A percentile compares a stretch with the other conserved stretches of the same genome.
Conservation (phyloP, 2,888 invertebrate species). For the Phrixothrix hirtus region DNA sequence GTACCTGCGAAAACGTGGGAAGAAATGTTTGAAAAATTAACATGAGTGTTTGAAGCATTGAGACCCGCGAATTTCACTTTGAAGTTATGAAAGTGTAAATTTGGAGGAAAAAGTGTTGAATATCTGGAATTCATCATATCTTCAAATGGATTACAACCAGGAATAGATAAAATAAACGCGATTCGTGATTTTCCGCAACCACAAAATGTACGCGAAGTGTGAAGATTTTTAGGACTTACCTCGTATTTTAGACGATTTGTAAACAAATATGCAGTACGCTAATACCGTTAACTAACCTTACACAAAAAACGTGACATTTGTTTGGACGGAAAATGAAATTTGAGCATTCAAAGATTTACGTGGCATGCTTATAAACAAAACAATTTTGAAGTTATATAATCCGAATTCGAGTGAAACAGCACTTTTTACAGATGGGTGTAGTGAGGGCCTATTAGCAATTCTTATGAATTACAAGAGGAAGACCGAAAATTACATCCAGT, state of each 20-base stretch:
- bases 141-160: conserved; percentile 10
- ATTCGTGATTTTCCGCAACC: conserved; percentile 13
- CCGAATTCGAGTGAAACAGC: conserved; percentile 25
- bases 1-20: conserved; percentile 35
- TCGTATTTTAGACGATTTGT: conserved; percentile 15
- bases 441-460: conserved; percentile 32
- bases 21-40: conserved; percentile 36
- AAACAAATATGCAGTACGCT: neutral
- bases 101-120: conserved; percentile 34
- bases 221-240: conserved; percentile 12
- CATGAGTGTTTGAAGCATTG: conserved; percentile 33
- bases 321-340: conserved; percentile 5
- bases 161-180: conserved; percentile 32
- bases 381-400: conserved; percentile 32
- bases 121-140: conserved; percentile 40
- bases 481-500: conserved; percentile 32
- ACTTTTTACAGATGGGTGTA: conserved; percentile 33
- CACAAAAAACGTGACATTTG: conserved; percentile 2
- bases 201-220: conserved; percentile 3
- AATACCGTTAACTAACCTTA: conserved; percentile 9
- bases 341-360: conserved; percentile 10
- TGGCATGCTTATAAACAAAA: conserved; percentile 5
- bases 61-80: conserved; percentile 38
- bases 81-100: conserved; percentile 40
- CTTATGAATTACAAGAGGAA: conserved; percentile 30